A percentile compares a stretch with the other conserved stretches of the same genome.
phyloP scores from a whole-genome alignment of 2,113 vertebrate genomes.

The Solea solea region DNA sequence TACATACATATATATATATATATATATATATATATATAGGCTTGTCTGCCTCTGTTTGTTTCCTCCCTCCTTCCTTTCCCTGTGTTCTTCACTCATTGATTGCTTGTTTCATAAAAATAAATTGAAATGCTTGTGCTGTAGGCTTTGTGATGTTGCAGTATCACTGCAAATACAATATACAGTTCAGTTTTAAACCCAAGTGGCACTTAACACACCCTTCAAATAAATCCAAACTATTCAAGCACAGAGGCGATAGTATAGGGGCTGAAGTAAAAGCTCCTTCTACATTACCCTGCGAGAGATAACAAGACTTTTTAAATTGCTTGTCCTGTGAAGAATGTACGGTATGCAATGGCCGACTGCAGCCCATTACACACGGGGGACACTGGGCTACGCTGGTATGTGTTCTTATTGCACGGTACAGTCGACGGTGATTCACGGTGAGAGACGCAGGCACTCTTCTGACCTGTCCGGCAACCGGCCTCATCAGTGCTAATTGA shows the following conservation, averaged over 20 bases:
- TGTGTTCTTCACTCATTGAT: constrained; percentile 46
- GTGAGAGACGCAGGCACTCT: constrained; percentile 30
- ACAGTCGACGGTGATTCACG: constrained; percentile 1
- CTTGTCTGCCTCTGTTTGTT: background rate
- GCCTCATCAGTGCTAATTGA: constrained; percentile 65
- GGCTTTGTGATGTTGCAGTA: constrained; percentile 50
- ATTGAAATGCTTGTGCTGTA: constrained; percentile 42
- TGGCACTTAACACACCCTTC: constrained; percentile 65
- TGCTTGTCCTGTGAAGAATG: constrained; percentile 56
- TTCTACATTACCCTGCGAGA: constrained; percentile 15
- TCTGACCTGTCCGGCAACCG: constrained; percentile 49
- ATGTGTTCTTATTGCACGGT: constrained; percentile 17
- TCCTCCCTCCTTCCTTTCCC: background rate
- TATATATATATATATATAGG: background rate
- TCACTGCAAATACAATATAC: constrained; percentile 54
- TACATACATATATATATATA: too few species aligned
- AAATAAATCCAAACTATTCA: constrained; percentile 63
- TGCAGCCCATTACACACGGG: constrained; percentile 26
- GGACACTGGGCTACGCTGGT: constrained; percentile 1
- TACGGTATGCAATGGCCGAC: constrained; percentile 46
- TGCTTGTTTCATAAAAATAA: constrained; percentile 59
- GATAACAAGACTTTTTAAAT: constrained; percentile 65
- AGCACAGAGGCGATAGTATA: constrained; percentile 6
- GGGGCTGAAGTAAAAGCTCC: background rate
- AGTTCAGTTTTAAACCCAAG: constrained; percentile 49